These are phyloP conservation scores for Ceriagrion tenellum DNA, from an alignment of 2,888 invertebrate species.

Conservation along the genomic window DNA sequence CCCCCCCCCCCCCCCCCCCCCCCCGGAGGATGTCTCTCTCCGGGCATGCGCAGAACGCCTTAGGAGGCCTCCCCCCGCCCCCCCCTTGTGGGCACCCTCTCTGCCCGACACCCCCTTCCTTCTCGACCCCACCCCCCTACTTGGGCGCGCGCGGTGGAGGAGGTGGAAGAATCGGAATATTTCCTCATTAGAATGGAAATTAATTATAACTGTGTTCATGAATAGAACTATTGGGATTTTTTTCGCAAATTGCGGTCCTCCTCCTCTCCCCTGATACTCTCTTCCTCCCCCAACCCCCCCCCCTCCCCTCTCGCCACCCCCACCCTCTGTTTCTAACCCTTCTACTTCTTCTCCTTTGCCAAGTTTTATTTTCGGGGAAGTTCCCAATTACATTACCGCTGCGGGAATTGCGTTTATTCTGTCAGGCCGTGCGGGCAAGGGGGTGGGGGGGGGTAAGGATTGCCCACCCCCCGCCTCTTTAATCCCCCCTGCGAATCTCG, in stretches of 20 bases:
- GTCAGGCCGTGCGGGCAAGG: too few species aligned
- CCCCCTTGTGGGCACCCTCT: background rate
- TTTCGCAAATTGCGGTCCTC: slow-evolving; percentile 35
- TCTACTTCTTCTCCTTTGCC: background rate
- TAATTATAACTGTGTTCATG: slow-evolving; percentile 39
- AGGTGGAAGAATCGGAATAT: background rate
- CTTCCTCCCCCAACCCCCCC: background rate
- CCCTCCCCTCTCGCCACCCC: too few species aligned
- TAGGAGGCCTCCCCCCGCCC: background rate
- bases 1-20: slow-evolving; percentile 69
- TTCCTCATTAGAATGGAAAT: slow-evolving; percentile 36
- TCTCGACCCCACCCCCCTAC: slow-evolving; percentile 68
- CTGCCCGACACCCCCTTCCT: slow-evolving; percentile 37
- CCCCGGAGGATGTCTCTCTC: slow-evolving; percentile 42
- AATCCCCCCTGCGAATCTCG: too few species aligned
- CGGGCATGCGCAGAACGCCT: background rate
- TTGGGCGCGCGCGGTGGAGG: slow-evolving; percentile 34
- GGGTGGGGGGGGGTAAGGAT: too few species aligned
- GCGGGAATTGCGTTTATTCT: too few species aligned
- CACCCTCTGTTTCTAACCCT: too few species aligned
- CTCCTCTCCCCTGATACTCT: background rate
- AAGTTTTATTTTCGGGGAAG: slow-evolving; percentile 16
- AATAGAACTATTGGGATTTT: slow-evolving; percentile 18
- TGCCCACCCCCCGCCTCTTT: too few species aligned
- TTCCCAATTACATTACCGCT: slow-evolving; percentile 3